Evolutionary conservation across 2,888 invertebrate species (phyloP).

Genomic region (Alsophila aescularia): DNA sequence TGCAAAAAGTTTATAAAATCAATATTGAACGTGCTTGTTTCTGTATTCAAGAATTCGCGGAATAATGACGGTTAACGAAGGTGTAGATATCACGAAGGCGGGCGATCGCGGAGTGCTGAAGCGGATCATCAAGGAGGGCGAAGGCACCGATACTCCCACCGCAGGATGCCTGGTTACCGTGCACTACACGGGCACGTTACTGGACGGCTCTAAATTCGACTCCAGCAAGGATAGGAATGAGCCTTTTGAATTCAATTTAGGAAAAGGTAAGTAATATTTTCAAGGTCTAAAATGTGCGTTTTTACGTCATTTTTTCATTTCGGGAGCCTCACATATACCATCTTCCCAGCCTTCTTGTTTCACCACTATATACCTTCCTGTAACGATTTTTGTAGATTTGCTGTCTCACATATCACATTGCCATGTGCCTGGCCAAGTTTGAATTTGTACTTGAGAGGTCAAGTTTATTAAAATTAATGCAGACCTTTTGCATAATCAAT

Average conservation of each 20-base stretch:
- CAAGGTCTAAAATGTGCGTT: not conserved
- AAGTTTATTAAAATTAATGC: not conserved
- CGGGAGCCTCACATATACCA: no score
- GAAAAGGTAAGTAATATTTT: conserved; percentile 86
- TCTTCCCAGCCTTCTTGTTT: no score
- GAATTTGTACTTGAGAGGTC: conserved; percentile 8
- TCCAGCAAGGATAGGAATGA: conserved; percentile 93
- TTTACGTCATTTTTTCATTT: no score
- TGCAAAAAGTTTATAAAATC: no score
- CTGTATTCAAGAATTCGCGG: not conserved
- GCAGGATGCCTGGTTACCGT: conserved; percentile 88
- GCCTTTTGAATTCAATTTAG: conserved; percentile 94
- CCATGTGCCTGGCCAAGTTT: no score
- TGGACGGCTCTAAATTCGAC: conserved; percentile 96
- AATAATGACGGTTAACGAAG: conserved; percentile 74
- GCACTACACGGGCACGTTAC: conserved; percentile 95
- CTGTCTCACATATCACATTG: not conserved
- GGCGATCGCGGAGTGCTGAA: conserved; percentile 92
- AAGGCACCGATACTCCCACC: conserved; percentile 88
- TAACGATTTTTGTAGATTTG: no score
- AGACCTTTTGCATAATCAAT: not conserved
- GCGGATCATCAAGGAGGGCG: conserved; percentile 89
- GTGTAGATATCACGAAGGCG: conserved; percentile 69
- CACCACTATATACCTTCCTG: no score
- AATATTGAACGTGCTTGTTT: not conserved